Evolutionary conservation across 2,113 vertebrate species (phyloP).

Genomic region (Pedionomus torquatus): DNA sequence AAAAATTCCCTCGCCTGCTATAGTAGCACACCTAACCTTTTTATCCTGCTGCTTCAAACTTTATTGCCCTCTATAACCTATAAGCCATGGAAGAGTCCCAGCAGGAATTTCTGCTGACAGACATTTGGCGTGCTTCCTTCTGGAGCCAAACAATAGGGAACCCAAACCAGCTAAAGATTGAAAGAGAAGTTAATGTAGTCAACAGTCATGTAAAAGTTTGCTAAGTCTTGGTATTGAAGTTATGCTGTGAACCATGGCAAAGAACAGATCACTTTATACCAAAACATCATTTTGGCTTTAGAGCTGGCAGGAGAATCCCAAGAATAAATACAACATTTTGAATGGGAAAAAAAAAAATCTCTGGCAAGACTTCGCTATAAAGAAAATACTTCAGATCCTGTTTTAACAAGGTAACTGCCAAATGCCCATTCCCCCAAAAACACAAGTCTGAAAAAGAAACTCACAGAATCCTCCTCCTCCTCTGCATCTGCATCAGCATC

Average conservation of each 20-base stretch:
- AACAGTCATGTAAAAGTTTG: neutral
- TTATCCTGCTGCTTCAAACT: neutral
- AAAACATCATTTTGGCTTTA: neutral
- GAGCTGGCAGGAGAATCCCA: neutral
- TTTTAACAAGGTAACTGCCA: neutral
- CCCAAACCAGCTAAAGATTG: neutral
- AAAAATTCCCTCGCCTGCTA: neutral
- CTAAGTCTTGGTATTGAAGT: neutral
- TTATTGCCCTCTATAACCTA: neutral
- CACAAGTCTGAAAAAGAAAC: neutral
- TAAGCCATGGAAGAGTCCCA: neutral
- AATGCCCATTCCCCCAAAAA: neutral
- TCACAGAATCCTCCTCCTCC: constrained; percentile 73
- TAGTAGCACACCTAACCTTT: neutral
- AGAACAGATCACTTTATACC: neutral
- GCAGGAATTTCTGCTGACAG: neutral
- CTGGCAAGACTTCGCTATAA: neutral
- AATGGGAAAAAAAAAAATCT: neutral
- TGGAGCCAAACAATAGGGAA: neutral
- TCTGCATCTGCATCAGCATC: constrained; percentile 41
- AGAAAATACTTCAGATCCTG: neutral
- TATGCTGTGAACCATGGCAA: neutral
- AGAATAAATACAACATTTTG: neutral
- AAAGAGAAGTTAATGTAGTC: neutral
- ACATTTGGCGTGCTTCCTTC: neutral